A percentile compares a stretch with the other conserved stretches of the same genome.
Conservation (phyloP, 2,797 vertebrate genomes). For the Chelonia mydas region DNA sequence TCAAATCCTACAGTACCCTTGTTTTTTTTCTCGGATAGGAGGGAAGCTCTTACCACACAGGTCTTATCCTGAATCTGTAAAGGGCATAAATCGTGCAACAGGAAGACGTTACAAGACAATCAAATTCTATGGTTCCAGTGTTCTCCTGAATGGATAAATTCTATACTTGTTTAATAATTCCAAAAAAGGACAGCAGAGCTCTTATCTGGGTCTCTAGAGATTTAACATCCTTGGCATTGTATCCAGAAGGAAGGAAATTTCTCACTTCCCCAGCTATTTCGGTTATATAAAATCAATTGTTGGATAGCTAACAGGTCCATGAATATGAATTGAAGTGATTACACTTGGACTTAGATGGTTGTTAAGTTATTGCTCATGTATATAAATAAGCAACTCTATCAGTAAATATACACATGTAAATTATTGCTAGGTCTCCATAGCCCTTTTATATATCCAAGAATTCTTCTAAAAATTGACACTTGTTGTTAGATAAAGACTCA, state of each 20-base stretch:
- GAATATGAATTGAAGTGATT: neutral
- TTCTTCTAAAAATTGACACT: slow-evolving; percentile 25
- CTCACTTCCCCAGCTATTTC: slow-evolving; percentile 80
- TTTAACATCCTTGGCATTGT: slow-evolving; percentile 74
- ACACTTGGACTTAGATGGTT: neutral
- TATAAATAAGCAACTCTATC: neutral
- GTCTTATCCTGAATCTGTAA: neutral
- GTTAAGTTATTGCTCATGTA: neutral
- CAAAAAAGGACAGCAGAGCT: slow-evolving; percentile 53
- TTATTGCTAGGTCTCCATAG: slow-evolving; percentile 21
- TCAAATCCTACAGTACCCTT: neutral
- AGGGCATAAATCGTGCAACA: neutral
- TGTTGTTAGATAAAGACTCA: neutral
- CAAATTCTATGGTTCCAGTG: neutral
- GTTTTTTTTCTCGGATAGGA: neutral
- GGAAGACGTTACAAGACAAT: neutral
- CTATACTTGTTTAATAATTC: slow-evolving; percentile 19
- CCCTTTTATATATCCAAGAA: slow-evolving; percentile 34
- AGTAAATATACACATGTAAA: neutral
- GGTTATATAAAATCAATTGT: slow-evolving; percentile 75
- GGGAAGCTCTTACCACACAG: neutral
- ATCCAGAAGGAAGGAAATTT: slow-evolving; percentile 80
- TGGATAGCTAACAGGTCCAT: slow-evolving; percentile 25
- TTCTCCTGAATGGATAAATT: neutral
- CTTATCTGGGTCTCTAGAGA: slow-evolving; percentile 70